A percentile compares a stretch with the other conserved stretches of the same genome.
Evolutionary conservation across 2,113 vertebrate genomes (phyloP).

Genomic region (Thunnus maccoyii): DNA sequence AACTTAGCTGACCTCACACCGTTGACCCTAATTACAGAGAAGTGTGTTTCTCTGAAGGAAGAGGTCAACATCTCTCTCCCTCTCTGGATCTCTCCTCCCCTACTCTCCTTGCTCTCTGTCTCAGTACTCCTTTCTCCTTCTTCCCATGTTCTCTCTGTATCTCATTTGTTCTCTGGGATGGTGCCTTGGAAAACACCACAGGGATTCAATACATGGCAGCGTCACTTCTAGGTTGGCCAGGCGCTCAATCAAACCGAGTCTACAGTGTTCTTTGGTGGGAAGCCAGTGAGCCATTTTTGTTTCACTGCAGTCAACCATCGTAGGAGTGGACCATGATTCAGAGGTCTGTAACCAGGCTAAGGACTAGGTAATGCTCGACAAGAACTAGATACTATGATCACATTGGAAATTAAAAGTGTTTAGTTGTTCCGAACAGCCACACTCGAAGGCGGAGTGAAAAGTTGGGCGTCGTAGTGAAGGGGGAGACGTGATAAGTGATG

Average conservation of each 20-base stretch:
- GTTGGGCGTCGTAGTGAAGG: no score
- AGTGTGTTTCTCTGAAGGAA: constrained; percentile 47
- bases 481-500: no score
- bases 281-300: not conserved
- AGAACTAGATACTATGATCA: no score
- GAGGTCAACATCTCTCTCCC: constrained; percentile 31
- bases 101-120: constrained; percentile 30
- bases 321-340: no score
- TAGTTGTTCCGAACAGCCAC: no score
- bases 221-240: not conserved
- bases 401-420: no score
- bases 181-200: constrained; percentile 1
- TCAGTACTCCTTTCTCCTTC: not conserved
- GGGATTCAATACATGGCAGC: not conserved
- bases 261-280: not conserved
- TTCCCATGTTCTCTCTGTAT: constrained; percentile 11
- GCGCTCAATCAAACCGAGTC: not conserved
- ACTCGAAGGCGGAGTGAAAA: no score
- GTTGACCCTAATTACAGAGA: constrained; percentile 66
- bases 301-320: no score
- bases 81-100: constrained; percentile 32
- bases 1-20: constrained; percentile 50
- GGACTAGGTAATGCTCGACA: no score
- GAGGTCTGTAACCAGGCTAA: no score
- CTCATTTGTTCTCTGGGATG: constrained; percentile 12